Evolutionary conservation across 1,140 invertebrate genomes (phyloP).

Genomic region (Asobara japonica): DNA sequence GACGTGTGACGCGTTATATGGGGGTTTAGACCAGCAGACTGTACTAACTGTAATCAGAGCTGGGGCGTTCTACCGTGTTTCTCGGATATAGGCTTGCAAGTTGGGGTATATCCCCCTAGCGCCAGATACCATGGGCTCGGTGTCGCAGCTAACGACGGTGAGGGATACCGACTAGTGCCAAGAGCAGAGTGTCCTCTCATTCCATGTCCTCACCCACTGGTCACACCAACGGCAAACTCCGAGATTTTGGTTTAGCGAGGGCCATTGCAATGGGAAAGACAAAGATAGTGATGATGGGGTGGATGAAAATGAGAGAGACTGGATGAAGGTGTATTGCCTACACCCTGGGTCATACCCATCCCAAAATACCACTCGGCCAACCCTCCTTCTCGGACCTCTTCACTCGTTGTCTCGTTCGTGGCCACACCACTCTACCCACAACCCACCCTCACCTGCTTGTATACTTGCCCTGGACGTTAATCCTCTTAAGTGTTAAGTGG

Average conservation of each 20-base stretch:
- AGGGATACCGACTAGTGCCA: not conserved
- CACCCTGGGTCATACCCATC: not conserved
- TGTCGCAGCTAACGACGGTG: constrained; percentile 7
- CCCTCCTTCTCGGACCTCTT: not conserved
- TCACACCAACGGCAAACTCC: not conserved
- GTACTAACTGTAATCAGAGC: constrained; percentile 63
- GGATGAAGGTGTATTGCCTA: not conserved
- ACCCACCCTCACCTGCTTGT: not conserved
- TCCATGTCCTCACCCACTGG: not conserved
- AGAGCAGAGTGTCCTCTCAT: constrained; percentile 1
- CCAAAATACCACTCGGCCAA: not conserved
- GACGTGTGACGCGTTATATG: constrained; percentile 43
- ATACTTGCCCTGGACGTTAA: constrained; percentile 48
- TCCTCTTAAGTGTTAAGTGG: constrained; percentile 63
- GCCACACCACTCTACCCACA: not conserved
- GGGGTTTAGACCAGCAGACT: constrained; percentile 60
- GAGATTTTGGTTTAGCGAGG: not conserved
- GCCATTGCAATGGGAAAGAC: not conserved
- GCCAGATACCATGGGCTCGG: not conserved
- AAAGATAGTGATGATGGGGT: not conserved
- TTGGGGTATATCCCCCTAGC: constrained; percentile 8
- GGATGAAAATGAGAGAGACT: not conserved
- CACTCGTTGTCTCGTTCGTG: constrained; percentile 8
- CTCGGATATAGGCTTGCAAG: constrained; percentile 39
- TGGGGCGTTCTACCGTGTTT: constrained; percentile 45